Evolutionary conservation across 2,888 invertebrate species (phyloP).

Genomic region (Tetrapedia diversipes): DNA sequence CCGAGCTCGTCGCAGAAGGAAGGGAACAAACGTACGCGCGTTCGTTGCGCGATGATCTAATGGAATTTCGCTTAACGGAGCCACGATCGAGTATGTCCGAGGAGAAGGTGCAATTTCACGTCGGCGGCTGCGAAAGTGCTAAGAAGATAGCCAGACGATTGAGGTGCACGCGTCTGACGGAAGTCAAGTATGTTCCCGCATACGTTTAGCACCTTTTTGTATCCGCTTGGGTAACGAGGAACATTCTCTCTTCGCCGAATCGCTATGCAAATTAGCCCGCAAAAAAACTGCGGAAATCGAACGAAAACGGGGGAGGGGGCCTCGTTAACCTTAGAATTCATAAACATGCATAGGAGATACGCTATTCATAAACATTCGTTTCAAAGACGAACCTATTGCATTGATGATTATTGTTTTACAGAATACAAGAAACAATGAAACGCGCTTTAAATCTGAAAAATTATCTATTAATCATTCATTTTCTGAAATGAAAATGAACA

Average conservation of each 20-base stretch:
- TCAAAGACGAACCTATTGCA: too few relatives aligned
- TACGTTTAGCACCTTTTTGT: conserved; percentile 79
- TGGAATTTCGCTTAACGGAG: background rate
- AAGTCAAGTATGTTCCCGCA: conserved; percentile 74
- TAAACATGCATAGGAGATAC: too few relatives aligned
- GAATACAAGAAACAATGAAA: too few relatives aligned
- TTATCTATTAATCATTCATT: too few relatives aligned
- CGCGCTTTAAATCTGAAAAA: too few relatives aligned
- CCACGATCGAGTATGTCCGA: background rate
- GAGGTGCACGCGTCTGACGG: conserved; percentile 66
- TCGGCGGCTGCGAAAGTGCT: conserved; percentile 15
- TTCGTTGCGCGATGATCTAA: background rate
- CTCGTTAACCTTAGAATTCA: too few relatives aligned
- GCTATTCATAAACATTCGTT: too few relatives aligned
- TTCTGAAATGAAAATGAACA: too few relatives aligned
- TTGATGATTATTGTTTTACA: too few relatives aligned
- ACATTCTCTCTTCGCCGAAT: conserved; percentile 47
- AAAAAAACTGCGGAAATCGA: background rate
- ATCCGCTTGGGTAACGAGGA: conserved; percentile 76
- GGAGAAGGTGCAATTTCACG: background rate
- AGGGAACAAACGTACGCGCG: too few relatives aligned
- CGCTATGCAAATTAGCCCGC: conserved; percentile 23
- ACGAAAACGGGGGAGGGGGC: too few relatives aligned
- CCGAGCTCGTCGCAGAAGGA: too few relatives aligned
- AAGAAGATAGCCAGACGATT: conserved; percentile 38